Evolutionary conservation across 1,140 invertebrate species (phyloP).

Genomic region (Drosophila setifemur): DNA sequence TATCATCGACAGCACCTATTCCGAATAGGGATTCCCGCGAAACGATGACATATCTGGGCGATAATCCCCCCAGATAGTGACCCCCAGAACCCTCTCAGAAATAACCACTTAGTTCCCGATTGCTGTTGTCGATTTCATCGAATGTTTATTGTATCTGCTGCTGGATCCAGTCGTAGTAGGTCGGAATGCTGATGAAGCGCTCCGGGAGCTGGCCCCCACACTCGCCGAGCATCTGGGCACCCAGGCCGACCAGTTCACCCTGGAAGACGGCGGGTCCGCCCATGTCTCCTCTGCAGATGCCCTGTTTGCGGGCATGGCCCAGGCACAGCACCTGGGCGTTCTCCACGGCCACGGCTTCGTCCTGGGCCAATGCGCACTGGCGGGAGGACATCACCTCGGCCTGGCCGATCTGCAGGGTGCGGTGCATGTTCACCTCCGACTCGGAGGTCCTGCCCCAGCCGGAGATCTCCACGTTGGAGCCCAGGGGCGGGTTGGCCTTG

Average conservation of each 20-base stretch:
- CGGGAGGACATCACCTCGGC: conserved; percentile 23
- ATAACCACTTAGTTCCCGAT: background rate
- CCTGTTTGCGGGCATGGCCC: conserved; percentile 52
- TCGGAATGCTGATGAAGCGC: conserved; percentile 63
- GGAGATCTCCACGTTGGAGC: conserved; percentile 53
- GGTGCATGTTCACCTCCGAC: conserved; percentile 49
- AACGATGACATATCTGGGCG: too few relatives aligned
- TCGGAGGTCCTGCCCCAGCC: conserved; percentile 67
- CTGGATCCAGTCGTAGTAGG: conserved; percentile 64
- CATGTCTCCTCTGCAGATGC: conserved; percentile 65
- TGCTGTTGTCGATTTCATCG: background rate
- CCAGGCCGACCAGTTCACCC: conserved; percentile 55
- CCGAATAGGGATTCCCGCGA: too few relatives aligned
- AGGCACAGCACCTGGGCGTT: conserved; percentile 65
- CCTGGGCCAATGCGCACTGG: conserved; percentile 24
- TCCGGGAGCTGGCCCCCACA: conserved; percentile 68
- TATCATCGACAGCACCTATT: too few relatives aligned
- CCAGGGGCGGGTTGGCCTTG: conserved; percentile 24
- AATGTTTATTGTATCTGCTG: conserved; percentile 49
- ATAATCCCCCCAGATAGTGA: too few relatives aligned
- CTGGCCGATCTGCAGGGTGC: conserved; percentile 50
- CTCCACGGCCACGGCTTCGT: background rate
- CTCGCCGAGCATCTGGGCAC: conserved; percentile 48
- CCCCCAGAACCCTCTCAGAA: too few relatives aligned
- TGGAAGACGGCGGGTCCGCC: conserved; percentile 69